Base-by-base conservation (phyloP, 2,888 invertebrate species). In the Monopis laevigella region DNA sequence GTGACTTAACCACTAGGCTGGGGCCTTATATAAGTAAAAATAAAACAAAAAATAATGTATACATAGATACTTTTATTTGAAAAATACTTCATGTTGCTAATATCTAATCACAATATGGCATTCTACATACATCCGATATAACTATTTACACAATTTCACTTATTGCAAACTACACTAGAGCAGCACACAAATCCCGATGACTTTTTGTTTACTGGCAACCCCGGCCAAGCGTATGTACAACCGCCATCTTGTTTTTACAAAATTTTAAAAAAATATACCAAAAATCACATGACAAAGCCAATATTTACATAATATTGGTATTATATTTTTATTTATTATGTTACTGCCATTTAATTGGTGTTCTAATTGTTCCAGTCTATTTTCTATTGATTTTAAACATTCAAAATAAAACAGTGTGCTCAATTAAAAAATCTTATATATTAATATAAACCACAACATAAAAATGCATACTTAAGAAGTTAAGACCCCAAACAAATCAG, bases 1-100 rank as follows among this genome's bases (percentile, higher is more conserved):
- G n/a, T n/a, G n/a, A n/a, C n/a, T n/a, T n/a, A n/a, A n/a, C n/a
- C n/a, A n/a, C n/a, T n/a, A n/a, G n/a, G n/a, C n/a, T n/a, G n/a
- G n/a, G n/a, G n/a, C n/a, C n/a, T n/a, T n/a, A n/a, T n/a, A n/a
- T n/a, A n/a, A n/a, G n/a, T n/a, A n/a, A 11, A 46, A 62, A 62
- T 58, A 52, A 63, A 63, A 62, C 58, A 55, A 55, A 43, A 36
- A 47, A 39, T 46, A 17, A 57, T 65, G 60, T 65, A 65, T 65
- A 65, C 59, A 65, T 66, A 65, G 63, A 65, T 64, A 64, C 63
- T 66, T 66, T 65, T 65, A 65, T 66, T 66, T 66, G 60, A 66
- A 66, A 66, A 66, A 65, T 65, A 65, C 58, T 66, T 65, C 62
- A 56, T 65, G 61, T 62, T 57, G 56, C 63, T 63, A 64, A 59